Evolutionary conservation across 2,888 invertebrate genomes (phyloP), one percentile per base, ranked within the genome.

Genomic region (Drosophila cognata): DNA sequence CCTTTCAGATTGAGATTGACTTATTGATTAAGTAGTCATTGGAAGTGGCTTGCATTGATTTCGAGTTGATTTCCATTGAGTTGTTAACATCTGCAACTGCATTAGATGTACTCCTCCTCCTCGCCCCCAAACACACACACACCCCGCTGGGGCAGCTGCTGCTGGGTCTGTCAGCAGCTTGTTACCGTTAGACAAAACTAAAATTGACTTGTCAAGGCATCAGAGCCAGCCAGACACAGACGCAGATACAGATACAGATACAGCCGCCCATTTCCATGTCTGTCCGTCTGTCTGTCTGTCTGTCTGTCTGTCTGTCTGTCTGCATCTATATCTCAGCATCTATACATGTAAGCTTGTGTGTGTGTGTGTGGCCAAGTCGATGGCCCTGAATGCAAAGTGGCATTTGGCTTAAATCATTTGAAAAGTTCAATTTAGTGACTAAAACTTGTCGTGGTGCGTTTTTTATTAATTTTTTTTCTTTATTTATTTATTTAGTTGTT

Each of bases 351-450:
- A 61, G 35, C 57, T 4, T 46, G 36, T 71, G 41, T 64, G 57
- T 64, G 43, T 43, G 74, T 82, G 79, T 79, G 79, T 71, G 82
- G 81, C 81, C 81, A 83, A 81, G 81, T 83, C 84, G 81, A 62
- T 83, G 81, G 81, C 81, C 81, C 81, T 81, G 81, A 81, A 81
- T 81, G 84, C 74, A 81, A 81, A 81, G 81, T 81, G 84, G 77
- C 84, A 81, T 83, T 81, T 77, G 84, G 81, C 74, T 83, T 80
- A 83, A 81, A 81, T 81, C 84, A 81, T 81, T 81, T 83, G 81
- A 81, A 81, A 83, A 83, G 81, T 81, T 81, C 83, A 81, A 83
- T 81, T 83, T 81, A 81, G 84, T 83, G 74, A 77, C 81, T 83
- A 74, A 80, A 83, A 81, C 81, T 77, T 77, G 60, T 80, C 55